A percentile compares a stretch with the other conserved stretches of the same genome.
Conservation (phyloP, 1,140 invertebrate genomes). For the Branchinecta lindahli region DNA sequence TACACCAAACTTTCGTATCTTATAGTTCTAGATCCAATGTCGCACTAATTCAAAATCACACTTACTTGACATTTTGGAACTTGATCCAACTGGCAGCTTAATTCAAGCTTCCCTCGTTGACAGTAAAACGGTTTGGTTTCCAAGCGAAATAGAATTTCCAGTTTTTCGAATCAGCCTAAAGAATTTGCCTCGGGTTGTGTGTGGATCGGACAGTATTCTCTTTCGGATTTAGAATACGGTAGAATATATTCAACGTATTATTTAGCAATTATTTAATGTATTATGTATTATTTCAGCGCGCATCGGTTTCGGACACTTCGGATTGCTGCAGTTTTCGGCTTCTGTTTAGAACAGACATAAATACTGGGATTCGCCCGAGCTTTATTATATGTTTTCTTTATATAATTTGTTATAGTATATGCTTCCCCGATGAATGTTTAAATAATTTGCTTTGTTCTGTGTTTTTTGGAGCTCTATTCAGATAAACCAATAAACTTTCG, state of each 20-base stretch:
- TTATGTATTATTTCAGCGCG: background rate
- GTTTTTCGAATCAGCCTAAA: background rate
- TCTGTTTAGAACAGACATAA: background rate
- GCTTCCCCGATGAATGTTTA: conserved; percentile 1
- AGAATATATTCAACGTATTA: background rate
- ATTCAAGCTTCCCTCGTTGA: background rate
- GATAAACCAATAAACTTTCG: background rate
- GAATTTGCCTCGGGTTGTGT: background rate
- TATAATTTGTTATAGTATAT: background rate
- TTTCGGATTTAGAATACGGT: background rate
- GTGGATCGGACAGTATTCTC: background rate
- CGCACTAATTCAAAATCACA: conserved; percentile 1
- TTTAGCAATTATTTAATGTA: background rate
- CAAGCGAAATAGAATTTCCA: background rate
- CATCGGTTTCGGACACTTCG: background rate
- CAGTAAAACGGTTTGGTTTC: background rate
- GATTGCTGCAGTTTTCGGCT: background rate
- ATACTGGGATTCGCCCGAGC: background rate
- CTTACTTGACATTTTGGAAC: conserved; percentile 7
- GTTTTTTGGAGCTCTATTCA: background rate
- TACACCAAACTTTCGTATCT: conserved; percentile 10
- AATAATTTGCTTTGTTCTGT: background rate
- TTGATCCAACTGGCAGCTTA: background rate
- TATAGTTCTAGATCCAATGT: background rate
- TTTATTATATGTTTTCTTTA: background rate